Evolutionary conservation across 2,113 vertebrate species (phyloP).

Genomic region (Jaculus jaculus): DNA sequence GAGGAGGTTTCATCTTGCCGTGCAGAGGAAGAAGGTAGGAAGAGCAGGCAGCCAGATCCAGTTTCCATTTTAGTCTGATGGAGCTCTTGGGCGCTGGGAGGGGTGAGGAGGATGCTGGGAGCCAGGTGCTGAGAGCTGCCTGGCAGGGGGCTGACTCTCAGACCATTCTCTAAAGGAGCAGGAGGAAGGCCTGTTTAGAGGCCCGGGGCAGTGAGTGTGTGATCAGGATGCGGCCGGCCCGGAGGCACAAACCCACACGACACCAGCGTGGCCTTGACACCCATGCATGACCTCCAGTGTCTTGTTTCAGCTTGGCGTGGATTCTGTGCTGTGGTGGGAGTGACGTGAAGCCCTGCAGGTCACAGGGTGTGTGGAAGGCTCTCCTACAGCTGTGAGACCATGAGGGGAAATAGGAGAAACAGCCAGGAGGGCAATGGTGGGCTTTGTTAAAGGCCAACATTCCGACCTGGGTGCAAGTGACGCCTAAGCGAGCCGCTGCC

Average conservation of each 20-base stretch:
- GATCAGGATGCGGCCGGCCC: accelerated
- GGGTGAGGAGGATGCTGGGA: not conserved
- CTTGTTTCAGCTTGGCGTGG: not conserved
- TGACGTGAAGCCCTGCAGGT: accelerated
- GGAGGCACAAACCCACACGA: not conserved
- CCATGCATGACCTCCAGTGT: accelerated
- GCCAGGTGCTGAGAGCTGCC: not conserved
- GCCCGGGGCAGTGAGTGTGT: accelerated
- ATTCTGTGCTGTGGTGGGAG: not conserved
- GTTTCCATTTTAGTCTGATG: not conserved
- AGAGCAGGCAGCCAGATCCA: not conserved
- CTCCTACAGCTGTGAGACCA: not conserved
- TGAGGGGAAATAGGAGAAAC: too few species aligned
- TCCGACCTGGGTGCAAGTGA: not conserved
- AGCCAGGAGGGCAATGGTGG: not conserved
- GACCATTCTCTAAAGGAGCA: not conserved
- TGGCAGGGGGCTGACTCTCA: accelerated
- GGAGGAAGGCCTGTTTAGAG: accelerated
- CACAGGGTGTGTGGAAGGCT: not conserved
- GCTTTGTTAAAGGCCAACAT: not conserved
- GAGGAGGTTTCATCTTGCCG: not conserved
- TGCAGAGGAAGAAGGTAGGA: not conserved
- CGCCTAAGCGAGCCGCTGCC: not conserved
- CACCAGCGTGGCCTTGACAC: accelerated
- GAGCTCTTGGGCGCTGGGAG: not conserved